Conservation (phyloP, 2,888 invertebrate species). For the Tipula confusa region DNA sequence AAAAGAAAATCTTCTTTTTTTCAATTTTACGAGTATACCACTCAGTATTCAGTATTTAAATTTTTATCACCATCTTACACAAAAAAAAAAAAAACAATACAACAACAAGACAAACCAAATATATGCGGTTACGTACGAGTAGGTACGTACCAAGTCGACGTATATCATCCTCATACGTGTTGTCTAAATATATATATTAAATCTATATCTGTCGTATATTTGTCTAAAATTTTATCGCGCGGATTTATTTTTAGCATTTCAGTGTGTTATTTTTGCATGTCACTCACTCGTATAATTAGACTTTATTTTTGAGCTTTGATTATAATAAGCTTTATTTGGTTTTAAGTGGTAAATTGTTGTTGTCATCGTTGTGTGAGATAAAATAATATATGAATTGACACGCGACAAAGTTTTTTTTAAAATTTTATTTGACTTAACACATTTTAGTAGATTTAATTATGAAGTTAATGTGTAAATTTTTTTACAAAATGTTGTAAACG, state of each 20-base stretch:
- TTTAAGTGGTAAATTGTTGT: not conserved
- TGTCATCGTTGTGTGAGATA: not conserved
- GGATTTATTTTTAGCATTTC: not conserved
- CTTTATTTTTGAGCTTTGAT: not conserved
- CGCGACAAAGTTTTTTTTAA: not conserved
- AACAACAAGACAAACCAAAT: not conserved
- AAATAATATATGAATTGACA: not conserved
- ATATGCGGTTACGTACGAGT: not conserved
- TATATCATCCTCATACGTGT: not conserved
- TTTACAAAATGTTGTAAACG: not conserved
- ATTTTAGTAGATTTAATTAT: constrained; percentile 1
- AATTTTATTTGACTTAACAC: constrained; percentile 5
- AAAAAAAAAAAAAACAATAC: too few species aligned
- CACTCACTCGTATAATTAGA: not conserved
- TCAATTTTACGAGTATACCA: not conserved
- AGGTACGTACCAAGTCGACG: not conserved
- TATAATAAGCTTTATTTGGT: not conserved
- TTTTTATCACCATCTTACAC: not conserved
- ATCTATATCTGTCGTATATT: not conserved
- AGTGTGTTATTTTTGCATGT: not conserved
- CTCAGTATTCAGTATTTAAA: not conserved
- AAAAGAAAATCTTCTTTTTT: constrained; percentile 25
- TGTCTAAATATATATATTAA: too few species aligned
- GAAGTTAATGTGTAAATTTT: not conserved
- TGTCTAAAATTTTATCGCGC: not conserved